Evolutionary conservation across 30 jellyfish, hydroid and myxozoan genomes (phyloP).

Genomic region (Morbakka virulenta): DNA sequence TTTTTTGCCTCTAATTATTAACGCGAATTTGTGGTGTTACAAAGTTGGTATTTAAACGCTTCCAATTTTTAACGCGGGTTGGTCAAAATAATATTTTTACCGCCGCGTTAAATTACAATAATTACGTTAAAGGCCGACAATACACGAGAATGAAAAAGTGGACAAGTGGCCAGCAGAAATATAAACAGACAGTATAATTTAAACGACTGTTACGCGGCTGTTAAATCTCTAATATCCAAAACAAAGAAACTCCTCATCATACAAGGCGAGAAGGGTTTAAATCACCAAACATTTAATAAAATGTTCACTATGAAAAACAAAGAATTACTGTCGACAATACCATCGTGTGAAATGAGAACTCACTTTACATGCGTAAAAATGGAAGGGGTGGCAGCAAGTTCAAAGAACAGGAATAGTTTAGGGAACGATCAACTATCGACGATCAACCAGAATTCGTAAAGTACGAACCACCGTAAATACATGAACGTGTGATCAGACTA

Average conservation of each 20-base stretch:
- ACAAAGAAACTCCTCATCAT: slow-evolving; percentile 59
- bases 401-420: slow-evolving; percentile 13
- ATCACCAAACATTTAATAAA: slow-evolving; percentile 6
- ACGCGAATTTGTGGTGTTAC: no score
- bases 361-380: slow-evolving; percentile 27
- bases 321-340: slow-evolving; percentile 49
- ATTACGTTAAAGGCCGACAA: slow-evolving; percentile 23
- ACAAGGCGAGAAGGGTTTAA: slow-evolving; percentile 57
- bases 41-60: no score
- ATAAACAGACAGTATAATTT: slow-evolving; percentile 27
- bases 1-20: no score
- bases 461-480: slow-evolving; percentile 48
- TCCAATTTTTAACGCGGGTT: no score
- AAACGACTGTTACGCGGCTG: slow-evolving; percentile 40
- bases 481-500: slow-evolving; percentile 47
- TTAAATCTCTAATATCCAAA: slow-evolving; percentile 25
- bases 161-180: background rate
- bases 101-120: no score
- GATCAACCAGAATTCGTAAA: slow-evolving; percentile 49
- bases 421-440: no score
- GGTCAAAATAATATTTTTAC: no score
- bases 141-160: slow-evolving; percentile 12
- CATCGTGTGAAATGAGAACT: slow-evolving; percentile 49
- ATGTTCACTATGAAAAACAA: slow-evolving; percentile 30
- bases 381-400: slow-evolving; percentile 33